Base-by-base conservation (phyloP, 1,140 invertebrate genomes). In the Sitophilus oryzae region DNA sequence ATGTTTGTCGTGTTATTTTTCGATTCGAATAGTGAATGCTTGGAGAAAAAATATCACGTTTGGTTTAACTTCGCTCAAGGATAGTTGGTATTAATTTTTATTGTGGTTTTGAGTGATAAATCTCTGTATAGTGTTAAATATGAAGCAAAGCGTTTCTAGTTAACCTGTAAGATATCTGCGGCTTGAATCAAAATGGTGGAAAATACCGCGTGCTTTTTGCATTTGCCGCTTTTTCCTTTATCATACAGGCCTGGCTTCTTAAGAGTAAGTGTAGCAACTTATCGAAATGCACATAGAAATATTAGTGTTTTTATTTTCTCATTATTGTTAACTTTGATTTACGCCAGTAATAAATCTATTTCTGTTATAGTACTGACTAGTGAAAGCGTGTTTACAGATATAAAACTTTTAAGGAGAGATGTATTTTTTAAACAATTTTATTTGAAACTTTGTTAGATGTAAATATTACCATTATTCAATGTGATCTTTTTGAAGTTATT, bases 181-280 rank as follows among this genome's bases (percentile, higher is more conserved):
- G 53, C 63, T 56, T 51, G 58, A 63, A 62, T 66, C 67, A 69
- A 69, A 69, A 69, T 69, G 67, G 67, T 63, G 67, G 67, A 59
- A 36, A 65, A 61, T 58, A 69, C 67, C 67, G 64, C 67, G 67
- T 69, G 66, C 64, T 66, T 62, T 60, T 45, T 51, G 51, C 46
- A 53, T 60, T 61, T 64, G 55, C 62, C 64, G 64, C 64, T 60
- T 63, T 63, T 59, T 49, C 54, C 6, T 25, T 18, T 16, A 9
- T 15, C 8, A 52, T 15, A 15, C 38, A 40, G 16, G 14, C 16
- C 48, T 20, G 35, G n/a, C 18, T 47, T 21, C 18, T 20, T 42
- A 18, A 16, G 10, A 14, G 37, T 43, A n/a, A n/a, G n/a, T n/a
- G n/a, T n/a, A n/a, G n/a, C n/a, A n/a, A n/a, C n/a, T n/a, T n/a